Evolutionary conservation across 2,797 vertebrate species (phyloP), one percentile per base, ranked within the genome.

Genomic region (Setipinna tenuifilis): DNA sequence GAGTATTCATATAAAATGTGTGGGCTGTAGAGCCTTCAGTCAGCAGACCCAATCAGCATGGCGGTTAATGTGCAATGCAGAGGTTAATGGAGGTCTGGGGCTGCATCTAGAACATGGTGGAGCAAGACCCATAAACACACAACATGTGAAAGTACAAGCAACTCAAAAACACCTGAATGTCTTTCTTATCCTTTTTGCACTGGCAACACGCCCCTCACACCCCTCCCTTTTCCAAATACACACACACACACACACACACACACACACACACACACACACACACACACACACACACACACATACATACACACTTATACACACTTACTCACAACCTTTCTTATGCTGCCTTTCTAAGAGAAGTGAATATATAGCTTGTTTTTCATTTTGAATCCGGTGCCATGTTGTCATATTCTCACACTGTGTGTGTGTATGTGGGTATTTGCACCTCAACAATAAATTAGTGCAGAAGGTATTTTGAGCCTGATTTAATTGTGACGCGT

Each of bases 31-130:
- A 84, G 86, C 85, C 83, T 81, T 86, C 82, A 87, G 86, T 87
- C 19, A 61, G 86, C 88, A 87, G 83, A 85, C 82, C 85, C 88
- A 87, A 89, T 89, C 88, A 87, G 88, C 81, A 83, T 87, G 85
- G 84, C 81, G 87, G 82, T 86, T 83, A 89, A 81, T 86, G 54
- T 41, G 50, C 81, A 82, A 78, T 14, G 19, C 35, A 21, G 28
- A 71, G 86, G 88, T 82, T 89, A 87, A 89, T 87, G 82, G 88
- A 86, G 88, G 88, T 86, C 88, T 85, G 17, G n/a, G 84, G 41
- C 62, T 86, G 83, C 86, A 87, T 87, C 84, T 86, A 85, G 88
- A 89, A 85, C 81, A 89, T 41, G 85, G 68, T 80, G 57, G 82
- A 87, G 83, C 82, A 44, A 31, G 17, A 54, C 83, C 57, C 81